Conservation (phyloP, 2,888 invertebrate species). For the Spisula subtruncata region DNA sequence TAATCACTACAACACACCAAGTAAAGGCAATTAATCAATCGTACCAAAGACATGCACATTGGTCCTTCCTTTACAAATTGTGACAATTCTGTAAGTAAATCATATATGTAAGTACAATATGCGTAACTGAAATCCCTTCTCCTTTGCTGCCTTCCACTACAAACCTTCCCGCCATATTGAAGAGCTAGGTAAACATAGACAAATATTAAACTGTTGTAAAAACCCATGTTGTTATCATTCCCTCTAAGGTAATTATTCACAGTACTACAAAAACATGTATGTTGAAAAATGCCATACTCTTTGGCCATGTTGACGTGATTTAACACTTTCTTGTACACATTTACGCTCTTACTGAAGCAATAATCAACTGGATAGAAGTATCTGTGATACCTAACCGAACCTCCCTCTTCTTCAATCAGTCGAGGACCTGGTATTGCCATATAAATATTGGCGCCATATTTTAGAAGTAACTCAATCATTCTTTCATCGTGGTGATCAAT, state of each 20-base stretch:
- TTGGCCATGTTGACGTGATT: conserved; percentile 29
- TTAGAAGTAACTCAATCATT: conserved; percentile 45
- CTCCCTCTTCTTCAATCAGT: conserved; percentile 61
- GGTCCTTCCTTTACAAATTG: background rate
- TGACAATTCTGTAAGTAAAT: background rate
- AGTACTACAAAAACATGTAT: conserved; percentile 51
- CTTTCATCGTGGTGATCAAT: conserved; percentile 39
- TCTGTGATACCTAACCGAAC: conserved; percentile 30
- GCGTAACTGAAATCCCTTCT: background rate
- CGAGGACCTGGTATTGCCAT: conserved; percentile 47
- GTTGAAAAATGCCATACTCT: conserved; percentile 32
- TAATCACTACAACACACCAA: conserved; percentile 30
- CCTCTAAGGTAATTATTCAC: background rate
- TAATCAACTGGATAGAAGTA: conserved; percentile 40
- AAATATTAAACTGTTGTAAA: background rate
- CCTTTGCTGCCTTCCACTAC: conserved; percentile 15
- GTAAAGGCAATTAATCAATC: conserved; percentile 16
- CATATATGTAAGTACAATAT: background rate
- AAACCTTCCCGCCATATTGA: conserved; percentile 27
- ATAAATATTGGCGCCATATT: conserved; percentile 51
- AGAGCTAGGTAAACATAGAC: background rate
- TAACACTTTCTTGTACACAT: conserved; percentile 34
- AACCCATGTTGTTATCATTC: background rate
- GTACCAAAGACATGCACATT: background rate
- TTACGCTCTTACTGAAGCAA: conserved; percentile 26